These are phyloP conservation scores for Anthopleura sola DNA, from an alignment of 64 coral and sea anemone genomes.

Conservation along the genomic window DNA sequence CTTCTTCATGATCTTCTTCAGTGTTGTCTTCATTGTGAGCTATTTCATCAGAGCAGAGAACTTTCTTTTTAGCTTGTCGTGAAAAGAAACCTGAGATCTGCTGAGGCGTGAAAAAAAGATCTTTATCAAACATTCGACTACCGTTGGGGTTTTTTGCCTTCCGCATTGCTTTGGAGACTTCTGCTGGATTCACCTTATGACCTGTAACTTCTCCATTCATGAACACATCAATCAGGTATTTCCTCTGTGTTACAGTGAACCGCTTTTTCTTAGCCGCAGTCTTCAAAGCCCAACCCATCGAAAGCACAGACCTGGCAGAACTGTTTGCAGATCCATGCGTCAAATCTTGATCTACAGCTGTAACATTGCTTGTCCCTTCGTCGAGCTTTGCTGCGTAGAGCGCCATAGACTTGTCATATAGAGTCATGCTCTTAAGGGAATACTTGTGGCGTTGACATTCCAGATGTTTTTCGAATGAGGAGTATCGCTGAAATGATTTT, in stretches of 20 bases:
- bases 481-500: constrained; percentile 25
- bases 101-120: constrained; percentile 12
- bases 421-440: background rate
- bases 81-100: constrained; percentile 20
- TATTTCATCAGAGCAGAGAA: background rate
- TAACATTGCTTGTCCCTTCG: background rate
- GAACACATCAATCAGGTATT: constrained; percentile 48
- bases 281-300: constrained; percentile 72
- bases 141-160: constrained; percentile 16
- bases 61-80: background rate
- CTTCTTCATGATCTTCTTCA: background rate
- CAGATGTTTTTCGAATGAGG: constrained; percentile 3
- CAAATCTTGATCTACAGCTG: background rate
- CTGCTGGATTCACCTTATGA: constrained; percentile 47
- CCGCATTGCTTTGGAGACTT: constrained; percentile 32
- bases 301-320: background rate
- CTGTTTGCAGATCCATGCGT: background rate
- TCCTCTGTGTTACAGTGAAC: constrained; percentile 34
- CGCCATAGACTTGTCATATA: background rate
- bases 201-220: constrained; percentile 35
- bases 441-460: background rate
- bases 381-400: background rate
- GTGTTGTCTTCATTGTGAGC: background rate
- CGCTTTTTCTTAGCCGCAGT: constrained; percentile 17
- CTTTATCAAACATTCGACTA: constrained; percentile 29